Evolutionary conservation across 2,113 vertebrate species (phyloP).

Genomic region (Rutilus rutilus): DNA sequence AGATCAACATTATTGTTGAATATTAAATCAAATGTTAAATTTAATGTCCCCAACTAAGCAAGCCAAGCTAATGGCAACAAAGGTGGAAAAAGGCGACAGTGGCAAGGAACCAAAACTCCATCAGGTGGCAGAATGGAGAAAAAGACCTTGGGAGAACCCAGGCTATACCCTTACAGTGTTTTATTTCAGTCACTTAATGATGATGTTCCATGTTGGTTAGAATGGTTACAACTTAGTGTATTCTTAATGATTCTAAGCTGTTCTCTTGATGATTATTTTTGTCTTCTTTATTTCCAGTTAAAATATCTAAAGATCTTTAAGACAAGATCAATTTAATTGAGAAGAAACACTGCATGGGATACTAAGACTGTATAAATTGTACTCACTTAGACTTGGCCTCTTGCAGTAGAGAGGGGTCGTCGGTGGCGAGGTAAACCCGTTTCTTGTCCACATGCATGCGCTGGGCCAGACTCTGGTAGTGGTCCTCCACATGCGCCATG

Average conservation of each 20-base stretch:
- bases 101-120: too few species aligned
- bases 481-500: slow-evolving; percentile 87
- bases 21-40: too few species aligned
- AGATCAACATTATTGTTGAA: too few species aligned
- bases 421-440: slow-evolving; percentile 87
- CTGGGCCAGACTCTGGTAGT: slow-evolving; percentile 83
- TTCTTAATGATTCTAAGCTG: not conserved
- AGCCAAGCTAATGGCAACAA: too few species aligned
- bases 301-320: not conserved
- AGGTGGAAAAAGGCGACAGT: too few species aligned
- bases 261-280: not conserved
- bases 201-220: not conserved
- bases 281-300: not conserved
- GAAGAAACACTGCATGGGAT: not conserved
- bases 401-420: slow-evolving; percentile 84
- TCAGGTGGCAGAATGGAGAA: too few species aligned
- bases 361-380: not conserved
- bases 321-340: not conserved
- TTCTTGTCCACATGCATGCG: slow-evolving; percentile 85
- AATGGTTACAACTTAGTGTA: not conserved
- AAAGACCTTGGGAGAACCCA: too few species aligned
- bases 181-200: not conserved
- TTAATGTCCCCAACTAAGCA: too few species aligned
- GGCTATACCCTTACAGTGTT: not conserved
- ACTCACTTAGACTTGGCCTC: slow-evolving; percentile 85